Conservation (phyloP, 2,113 vertebrate genomes). For the Podarcis muralis region DNA sequence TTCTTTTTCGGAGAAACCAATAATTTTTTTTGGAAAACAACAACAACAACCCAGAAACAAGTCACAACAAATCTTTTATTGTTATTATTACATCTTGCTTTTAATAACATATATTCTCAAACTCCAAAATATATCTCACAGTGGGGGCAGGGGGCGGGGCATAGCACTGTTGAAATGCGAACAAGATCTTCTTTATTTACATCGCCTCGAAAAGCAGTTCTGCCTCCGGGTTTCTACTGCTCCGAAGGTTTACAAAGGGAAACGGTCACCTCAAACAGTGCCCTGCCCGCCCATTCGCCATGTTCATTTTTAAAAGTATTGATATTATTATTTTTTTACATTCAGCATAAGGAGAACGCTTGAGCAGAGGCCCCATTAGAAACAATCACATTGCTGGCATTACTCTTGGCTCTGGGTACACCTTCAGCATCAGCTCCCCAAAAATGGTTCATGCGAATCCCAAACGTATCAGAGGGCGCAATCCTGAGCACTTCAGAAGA, state of each 20-base stretch:
- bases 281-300: background rate
- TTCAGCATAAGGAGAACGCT: slow-evolving; percentile 33
- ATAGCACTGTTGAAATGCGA: slow-evolving; percentile 45
- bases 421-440: slow-evolving; percentile 2
- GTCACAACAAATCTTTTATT: slow-evolving; percentile 27
- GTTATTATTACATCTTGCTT: slow-evolving; percentile 48
- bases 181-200: slow-evolving; percentile 50
- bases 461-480: background rate
- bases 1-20: too few relatives aligned
- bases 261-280: background rate
- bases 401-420: background rate
- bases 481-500: background rate
- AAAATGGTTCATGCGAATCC: background rate
- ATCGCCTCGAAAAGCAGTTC: slow-evolving; percentile 48
- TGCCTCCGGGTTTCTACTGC: slow-evolving; percentile 20
- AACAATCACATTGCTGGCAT: background rate
- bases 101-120: slow-evolving; percentile 57
- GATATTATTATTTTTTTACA: slow-evolving; percentile 19
- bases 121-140: slow-evolving; percentile 66
- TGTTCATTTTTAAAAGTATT: slow-evolving; percentile 11
- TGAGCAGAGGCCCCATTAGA: background rate
- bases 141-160: background rate
- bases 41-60: slow-evolving; percentile 45
- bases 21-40: too few relatives aligned
- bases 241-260: background rate